phyloP scores from a whole-genome alignment of 1,140 invertebrate species.

The Euura lappo region DNA sequence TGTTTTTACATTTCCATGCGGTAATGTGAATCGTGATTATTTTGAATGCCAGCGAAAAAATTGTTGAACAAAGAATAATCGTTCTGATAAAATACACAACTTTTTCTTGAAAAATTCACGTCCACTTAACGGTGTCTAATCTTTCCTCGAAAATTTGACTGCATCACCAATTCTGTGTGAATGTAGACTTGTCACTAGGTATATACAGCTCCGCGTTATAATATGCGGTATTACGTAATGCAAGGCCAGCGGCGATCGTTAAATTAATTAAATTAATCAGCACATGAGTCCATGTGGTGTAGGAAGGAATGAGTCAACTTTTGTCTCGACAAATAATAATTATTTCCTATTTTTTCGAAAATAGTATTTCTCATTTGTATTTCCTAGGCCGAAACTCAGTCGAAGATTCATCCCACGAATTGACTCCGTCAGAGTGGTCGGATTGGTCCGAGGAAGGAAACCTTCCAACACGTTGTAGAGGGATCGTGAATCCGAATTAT shows the following conservation, averaged over 20 bases:
- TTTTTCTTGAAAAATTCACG: background rate
- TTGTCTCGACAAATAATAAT: too few relatives aligned
- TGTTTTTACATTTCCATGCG: background rate
- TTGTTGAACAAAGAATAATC: too few relatives aligned
- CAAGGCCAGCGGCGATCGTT: background rate
- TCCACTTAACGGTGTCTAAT: background rate
- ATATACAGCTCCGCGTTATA: background rate
- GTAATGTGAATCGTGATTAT: too few relatives aligned
- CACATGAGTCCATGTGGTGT: background rate
- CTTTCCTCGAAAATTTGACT: background rate
- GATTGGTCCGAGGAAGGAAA: constrained; percentile 55
- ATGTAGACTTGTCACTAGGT: too few relatives aligned
- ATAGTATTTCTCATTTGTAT: background rate
- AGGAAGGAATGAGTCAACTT: too few relatives aligned
- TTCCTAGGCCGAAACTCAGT: constrained; percentile 26
- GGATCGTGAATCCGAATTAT: constrained; percentile 81
- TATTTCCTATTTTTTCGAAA: background rate
- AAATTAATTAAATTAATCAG: background rate
- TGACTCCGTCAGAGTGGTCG: constrained; percentile 50
- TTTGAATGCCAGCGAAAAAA: too few relatives aligned
- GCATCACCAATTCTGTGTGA: too few relatives aligned
- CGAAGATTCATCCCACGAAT: constrained; percentile 45
- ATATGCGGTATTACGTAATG: background rate
- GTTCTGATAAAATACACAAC: too few relatives aligned
- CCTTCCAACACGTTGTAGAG: constrained; percentile 55